Evolutionary conservation across 2,113 vertebrate species (phyloP), one percentile per base, ranked within the genome.

Genomic region (Pterocles burchelli): DNA sequence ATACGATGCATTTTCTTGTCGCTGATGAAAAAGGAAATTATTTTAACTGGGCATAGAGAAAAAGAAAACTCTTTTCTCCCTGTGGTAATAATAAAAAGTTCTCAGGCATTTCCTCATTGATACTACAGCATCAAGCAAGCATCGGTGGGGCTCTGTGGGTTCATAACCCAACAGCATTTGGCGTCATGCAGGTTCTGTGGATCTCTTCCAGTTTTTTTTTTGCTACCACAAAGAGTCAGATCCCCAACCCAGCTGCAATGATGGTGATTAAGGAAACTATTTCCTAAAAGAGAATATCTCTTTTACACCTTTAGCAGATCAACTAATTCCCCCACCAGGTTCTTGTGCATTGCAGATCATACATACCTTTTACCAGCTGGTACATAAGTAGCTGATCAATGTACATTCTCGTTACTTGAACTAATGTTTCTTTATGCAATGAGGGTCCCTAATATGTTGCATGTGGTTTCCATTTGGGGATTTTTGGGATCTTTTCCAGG

Each of bases 381-480:
- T 85, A 67, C 79, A 5, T 55, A 86, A 86, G 90, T 76, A 83
- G 81, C 67, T 72, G 81, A 96, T 95, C 81, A 46, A 65, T 74
- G 77, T 88, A 85, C 13, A 5, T 68, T 93, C 85, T 93, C 2
- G 0, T 96, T 91, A 67, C 85, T 90, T 86, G 89, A 78, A 93
- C 82, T 87, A 88, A 80, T 73, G 72, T 91, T 95, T 94, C 81
- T 96, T 87, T 90, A 90, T 91, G 67, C 84, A 88, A 9, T 31
- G 78, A 95, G 74, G 77, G 75, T 94, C 70, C 82, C 73, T 96
- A 92, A 94, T 81, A 95, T 49, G 66, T 84, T 96, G 89, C 96
- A 96, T 97, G 89, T 97, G 96, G 92, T 97, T 97, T 97, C 95
- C 92, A 97, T 97, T 91, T 94, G 70, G 68, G 79, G 82, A 41